Percentiles rank a stretch among this genome's conserved stretches.
Evolutionary conservation across 2,888 invertebrate genomes (phyloP).

Genomic region (Callinectes sapidus): DNA sequence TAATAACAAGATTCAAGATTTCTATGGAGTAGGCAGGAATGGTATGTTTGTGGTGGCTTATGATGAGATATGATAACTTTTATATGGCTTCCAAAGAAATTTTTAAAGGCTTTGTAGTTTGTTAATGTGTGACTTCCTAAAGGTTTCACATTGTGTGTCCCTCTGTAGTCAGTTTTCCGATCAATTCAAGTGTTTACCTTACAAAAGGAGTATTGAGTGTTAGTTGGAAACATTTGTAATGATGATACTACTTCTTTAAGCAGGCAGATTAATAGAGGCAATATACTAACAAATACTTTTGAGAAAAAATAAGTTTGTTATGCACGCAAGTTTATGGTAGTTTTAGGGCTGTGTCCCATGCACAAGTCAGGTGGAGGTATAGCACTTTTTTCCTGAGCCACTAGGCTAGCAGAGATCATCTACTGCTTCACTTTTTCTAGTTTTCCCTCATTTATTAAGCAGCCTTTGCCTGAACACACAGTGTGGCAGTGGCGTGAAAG

Average conservation of each 20-base stretch:
- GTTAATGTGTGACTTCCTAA: background rate
- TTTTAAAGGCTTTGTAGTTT: background rate
- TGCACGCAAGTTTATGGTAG: background rate
- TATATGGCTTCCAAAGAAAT: background rate
- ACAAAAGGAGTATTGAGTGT: background rate
- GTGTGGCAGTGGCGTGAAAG: background rate
- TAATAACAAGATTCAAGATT: background rate
- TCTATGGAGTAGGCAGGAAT: background rate
- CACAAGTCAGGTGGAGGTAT: background rate
- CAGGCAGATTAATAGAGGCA: background rate
- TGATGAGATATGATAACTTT: background rate
- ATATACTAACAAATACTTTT: background rate
- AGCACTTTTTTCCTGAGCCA: background rate
- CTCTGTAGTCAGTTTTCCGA: background rate
- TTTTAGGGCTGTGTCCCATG: background rate
- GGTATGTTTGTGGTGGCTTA: background rate
- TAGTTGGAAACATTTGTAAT: constrained; percentile 8
- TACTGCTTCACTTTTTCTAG: background rate
- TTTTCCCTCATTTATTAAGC: background rate
- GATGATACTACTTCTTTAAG: background rate
- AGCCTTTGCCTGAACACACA: too few species aligned
- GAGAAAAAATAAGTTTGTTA: background rate
- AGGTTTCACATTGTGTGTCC: background rate
- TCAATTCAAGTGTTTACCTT: background rate
- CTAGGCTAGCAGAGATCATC: background rate